Evolutionary conservation across 1,140 invertebrate species (phyloP).

Genomic region (Branchinecta lindahli): DNA sequence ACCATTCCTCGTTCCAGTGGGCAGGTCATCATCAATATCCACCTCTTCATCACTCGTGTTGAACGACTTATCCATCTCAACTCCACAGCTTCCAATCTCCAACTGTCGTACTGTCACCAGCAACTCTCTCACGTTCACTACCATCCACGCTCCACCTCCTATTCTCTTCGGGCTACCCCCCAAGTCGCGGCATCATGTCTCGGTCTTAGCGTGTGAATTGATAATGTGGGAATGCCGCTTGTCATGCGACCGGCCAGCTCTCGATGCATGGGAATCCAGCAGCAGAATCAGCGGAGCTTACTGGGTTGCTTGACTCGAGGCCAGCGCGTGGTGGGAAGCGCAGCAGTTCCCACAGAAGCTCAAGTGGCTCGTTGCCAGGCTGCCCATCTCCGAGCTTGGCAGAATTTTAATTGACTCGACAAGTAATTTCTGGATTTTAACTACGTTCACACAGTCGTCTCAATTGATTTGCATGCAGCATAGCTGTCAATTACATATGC

Average conservation of each 20-base stretch:
- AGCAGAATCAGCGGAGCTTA: too few relatives aligned
- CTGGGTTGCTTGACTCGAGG: not conserved
- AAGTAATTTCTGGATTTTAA: too few relatives aligned
- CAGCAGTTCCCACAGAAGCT: not conserved
- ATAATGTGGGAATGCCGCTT: conserved; percentile 1
- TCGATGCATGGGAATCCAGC: too few relatives aligned
- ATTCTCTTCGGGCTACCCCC: not conserved
- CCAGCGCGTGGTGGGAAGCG: conserved; percentile 1
- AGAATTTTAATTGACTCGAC: too few relatives aligned
- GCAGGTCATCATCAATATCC: not conserved
- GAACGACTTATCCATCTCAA: not conserved
- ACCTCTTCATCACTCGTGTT: not conserved
- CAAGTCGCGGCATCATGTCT: conserved; percentile 2
- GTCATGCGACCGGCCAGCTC: not conserved
- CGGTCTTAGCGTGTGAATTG: not conserved
- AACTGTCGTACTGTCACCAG: not conserved
- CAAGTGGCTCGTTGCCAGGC: not conserved
- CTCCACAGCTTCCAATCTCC: not conserved
- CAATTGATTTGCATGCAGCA: too few relatives aligned
- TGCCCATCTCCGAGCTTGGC: not conserved
- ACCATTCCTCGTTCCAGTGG: not conserved
- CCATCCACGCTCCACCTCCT: not conserved
- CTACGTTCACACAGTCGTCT: too few relatives aligned
- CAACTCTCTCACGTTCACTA: not conserved
- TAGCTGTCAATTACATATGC: too few relatives aligned